phyloP scores from a whole-genome alignment of 2,888 invertebrate genomes.

The Cheiracanthium punctorium region DNA sequence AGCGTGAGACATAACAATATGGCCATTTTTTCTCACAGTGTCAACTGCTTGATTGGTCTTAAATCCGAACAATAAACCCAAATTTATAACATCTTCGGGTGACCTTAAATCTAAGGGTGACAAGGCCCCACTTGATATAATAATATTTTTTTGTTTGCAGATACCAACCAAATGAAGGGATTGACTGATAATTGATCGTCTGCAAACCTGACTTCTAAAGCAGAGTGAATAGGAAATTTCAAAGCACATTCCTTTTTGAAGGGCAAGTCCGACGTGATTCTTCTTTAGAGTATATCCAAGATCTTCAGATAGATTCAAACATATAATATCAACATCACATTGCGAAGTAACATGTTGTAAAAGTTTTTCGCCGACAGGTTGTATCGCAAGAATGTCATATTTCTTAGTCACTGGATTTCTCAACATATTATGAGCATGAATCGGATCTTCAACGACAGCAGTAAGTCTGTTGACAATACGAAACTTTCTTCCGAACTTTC shows the following conservation, averaged over 20 bases:
- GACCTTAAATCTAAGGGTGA: constrained; percentile 32
- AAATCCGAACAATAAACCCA: constrained; percentile 49
- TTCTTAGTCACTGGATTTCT: constrained; percentile 38
- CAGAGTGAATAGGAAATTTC: constrained; percentile 60
- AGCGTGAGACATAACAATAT: constrained; percentile 41
- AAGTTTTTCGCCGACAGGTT: constrained; percentile 51
- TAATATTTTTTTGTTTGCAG: constrained; percentile 38
- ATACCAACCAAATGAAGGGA: constrained; percentile 37
- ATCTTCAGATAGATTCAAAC: constrained; percentile 44
- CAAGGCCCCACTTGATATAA: constrained; percentile 51
- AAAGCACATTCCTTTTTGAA: constrained; percentile 34
- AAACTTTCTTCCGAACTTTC: constrained; percentile 19
- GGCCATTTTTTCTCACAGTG: constrained; percentile 28
- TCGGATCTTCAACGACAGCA: constrained; percentile 39
- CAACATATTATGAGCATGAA: constrained; percentile 49
- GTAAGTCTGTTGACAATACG: constrained; percentile 45
- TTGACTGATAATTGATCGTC: constrained; percentile 39
- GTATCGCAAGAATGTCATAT: constrained; percentile 58
- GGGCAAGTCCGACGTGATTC: constrained; percentile 29
- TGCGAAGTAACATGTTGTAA: constrained; percentile 29
- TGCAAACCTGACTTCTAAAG: constrained; percentile 32
- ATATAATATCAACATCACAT: constrained; percentile 54
- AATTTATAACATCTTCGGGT: constrained; percentile 46
- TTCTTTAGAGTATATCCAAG: constrained; percentile 49
- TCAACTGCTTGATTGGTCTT: constrained; percentile 31